Evolutionary conservation across 1,140 invertebrate genomes (phyloP), one percentile per base, ranked within the genome.

Genomic region (Drosophila lowei): DNA sequence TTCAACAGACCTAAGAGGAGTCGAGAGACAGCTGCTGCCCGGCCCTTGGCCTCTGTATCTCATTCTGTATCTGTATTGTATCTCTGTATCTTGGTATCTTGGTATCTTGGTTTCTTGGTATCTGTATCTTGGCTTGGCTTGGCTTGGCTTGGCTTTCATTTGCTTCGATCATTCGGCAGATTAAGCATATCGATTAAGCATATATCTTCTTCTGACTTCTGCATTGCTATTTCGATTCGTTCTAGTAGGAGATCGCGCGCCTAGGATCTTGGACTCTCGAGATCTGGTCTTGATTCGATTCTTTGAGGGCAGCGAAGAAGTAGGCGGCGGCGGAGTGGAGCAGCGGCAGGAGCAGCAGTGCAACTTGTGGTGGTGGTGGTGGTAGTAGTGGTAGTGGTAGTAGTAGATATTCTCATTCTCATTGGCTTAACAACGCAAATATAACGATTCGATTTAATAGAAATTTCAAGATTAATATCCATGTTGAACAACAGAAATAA

Each of bases 391-490:
- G 84, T 79, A 84, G 70, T 86, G 77, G 81, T 80, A 80, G 78
- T 80, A 88, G 83, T 85, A 84, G 75, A 90, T 89, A 80, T 89
- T 90, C 89, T 90, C 89, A 90, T 84, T 90, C 84, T 90, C 83
- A 90, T 90, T 90, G 89, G 89, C 89, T 90, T 90, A 84, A 83
- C 83, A 88, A 86, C 83, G 89, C 79, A 89, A 90, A 90, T 90
- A 88, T 86, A 88, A 80, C 81, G 85, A 83, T 90, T 90, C 85
- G 89, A 90, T 90, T 83, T 80, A 79, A 83, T 77, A 83, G 75
- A 90, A 67, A 86, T 64, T 86, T 74, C 62, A 75, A 79, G 67
- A 79, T 78, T 78, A 83, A 80, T 81, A 72, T 88, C 66, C 65
- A 72, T 76, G 67, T 85, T 72, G 60, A 79, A 72, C 63, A 84